These are phyloP conservation scores for Virgularia gustaviana DNA, from an alignment of 92 coral and sea anemone species.

Conservation along the genomic window DNA sequence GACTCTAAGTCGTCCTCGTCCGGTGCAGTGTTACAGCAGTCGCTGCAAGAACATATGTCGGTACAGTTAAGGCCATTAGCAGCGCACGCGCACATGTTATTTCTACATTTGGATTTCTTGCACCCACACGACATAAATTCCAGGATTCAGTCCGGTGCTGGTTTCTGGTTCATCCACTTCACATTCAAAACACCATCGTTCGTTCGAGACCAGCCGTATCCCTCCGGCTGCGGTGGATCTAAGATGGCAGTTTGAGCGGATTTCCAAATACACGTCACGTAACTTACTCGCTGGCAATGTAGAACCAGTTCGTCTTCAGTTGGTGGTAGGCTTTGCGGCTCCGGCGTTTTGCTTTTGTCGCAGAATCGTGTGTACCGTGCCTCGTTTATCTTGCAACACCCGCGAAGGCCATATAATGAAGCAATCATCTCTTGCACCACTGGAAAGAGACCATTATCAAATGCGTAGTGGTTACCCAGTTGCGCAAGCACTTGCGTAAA, in stretches of 20 bases:
- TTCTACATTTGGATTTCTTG: slow-evolving; percentile 28
- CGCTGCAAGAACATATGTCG: slow-evolving; percentile 31
- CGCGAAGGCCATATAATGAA: slow-evolving; percentile 17
- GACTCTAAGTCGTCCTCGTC: slow-evolving; percentile 2
- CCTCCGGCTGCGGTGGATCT: slow-evolving; percentile 23
- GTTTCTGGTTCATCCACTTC: slow-evolving; percentile 48
- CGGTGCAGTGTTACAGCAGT: slow-evolving; percentile 10
- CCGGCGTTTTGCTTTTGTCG: slow-evolving; percentile 1
- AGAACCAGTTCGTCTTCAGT: slow-evolving; percentile 20
- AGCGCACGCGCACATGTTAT: slow-evolving; percentile 40
- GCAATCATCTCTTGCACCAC: slow-evolving; percentile 26
- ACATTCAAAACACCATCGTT: slow-evolving; percentile 33
- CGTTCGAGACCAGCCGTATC: slow-evolving; percentile 38
- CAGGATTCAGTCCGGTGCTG: slow-evolving; percentile 46
- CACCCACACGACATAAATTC: slow-evolving; percentile 52
- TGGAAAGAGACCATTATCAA: not conserved
- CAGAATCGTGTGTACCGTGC: slow-evolving; percentile 14
- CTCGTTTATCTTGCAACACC: not conserved
- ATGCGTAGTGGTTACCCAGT: not conserved
- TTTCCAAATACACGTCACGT: slow-evolving; percentile 6
- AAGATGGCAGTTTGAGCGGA: not conserved
- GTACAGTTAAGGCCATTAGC: slow-evolving; percentile 43
- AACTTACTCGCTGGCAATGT: slow-evolving; percentile 14
- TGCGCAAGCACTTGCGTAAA: not conserved
- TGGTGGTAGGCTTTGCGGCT: slow-evolving; percentile 19